Conservation (phyloP, 2,888 invertebrate species). For the Gerris lacustris region DNA sequence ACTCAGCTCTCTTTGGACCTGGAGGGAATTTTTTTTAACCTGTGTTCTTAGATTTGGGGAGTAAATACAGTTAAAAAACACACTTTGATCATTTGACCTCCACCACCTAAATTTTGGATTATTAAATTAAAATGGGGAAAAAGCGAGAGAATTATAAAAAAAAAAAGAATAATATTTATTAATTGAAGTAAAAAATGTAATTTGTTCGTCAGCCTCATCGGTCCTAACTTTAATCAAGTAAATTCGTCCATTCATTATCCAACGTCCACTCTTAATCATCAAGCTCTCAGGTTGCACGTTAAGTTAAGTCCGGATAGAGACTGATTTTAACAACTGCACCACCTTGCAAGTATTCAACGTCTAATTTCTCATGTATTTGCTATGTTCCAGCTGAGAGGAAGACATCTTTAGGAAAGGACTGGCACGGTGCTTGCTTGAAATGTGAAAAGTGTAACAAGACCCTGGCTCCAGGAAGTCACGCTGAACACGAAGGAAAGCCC, state of each 20-base stretch:
- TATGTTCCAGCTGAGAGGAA: slow-evolving; percentile 49
- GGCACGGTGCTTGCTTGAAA: slow-evolving; percentile 54
- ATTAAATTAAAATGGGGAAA: too few species aligned
- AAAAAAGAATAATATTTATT: too few species aligned
- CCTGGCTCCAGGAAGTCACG: slow-evolving; percentile 51
- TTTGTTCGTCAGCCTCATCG: too few species aligned
- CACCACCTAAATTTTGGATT: too few species aligned
- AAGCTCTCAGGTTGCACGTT: background rate
- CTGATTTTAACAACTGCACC: slow-evolving; percentile 20
- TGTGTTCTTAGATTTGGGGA: background rate
- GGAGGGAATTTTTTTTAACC: slow-evolving; percentile 21
- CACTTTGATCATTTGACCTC: too few species aligned
- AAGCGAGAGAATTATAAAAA: too few species aligned
- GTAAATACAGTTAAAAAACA: background rate
- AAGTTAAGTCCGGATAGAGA: background rate
- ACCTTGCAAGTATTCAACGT: slow-evolving; percentile 14
- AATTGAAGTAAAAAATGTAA: too few species aligned
- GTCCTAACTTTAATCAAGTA: too few species aligned
- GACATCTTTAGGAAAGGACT: slow-evolving; percentile 57
- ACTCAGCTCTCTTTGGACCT: slow-evolving; percentile 62
- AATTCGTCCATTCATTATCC: too few species aligned
- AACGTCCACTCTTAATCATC: background rate
- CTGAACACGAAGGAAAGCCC: slow-evolving; percentile 65
- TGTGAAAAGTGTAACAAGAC: slow-evolving; percentile 61
- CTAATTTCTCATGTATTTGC: background rate